phyloP scores from a whole-genome alignment of 2,888 invertebrate species.

The Drosophila anomelani region DNA sequence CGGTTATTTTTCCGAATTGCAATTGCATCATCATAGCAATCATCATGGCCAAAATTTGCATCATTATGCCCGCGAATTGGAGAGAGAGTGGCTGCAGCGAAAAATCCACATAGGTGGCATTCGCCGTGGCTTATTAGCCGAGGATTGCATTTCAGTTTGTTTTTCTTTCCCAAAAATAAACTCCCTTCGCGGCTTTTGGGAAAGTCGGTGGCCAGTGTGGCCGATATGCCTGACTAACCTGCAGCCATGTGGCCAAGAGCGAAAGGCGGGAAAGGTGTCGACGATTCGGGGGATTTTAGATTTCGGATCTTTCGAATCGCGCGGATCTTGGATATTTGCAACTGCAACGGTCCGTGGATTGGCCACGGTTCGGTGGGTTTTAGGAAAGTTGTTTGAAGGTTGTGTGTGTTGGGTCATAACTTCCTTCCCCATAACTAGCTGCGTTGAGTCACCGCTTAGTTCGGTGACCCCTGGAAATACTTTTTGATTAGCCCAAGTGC shows the following conservation, averaged over 20 bases:
- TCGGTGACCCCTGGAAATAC: constrained; percentile 13
- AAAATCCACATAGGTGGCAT: constrained; percentile 49
- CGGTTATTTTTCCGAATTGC: constrained; percentile 26
- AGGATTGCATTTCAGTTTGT: constrained; percentile 49
- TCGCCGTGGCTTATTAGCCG: constrained; percentile 65
- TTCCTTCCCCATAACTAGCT: constrained; percentile 30
- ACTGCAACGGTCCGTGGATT: constrained; percentile 27
- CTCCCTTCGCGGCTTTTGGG: constrained; percentile 53
- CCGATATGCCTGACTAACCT: constrained; percentile 73
- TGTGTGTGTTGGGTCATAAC: constrained; percentile 58
- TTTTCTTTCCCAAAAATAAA: constrained; percentile 17
- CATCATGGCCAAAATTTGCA: constrained; percentile 72
- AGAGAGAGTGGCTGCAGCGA: constrained; percentile 43
- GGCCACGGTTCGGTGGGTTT: constrained; percentile 23
- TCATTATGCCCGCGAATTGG: constrained; percentile 61
- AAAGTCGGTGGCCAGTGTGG: constrained; percentile 55
- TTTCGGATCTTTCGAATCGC: constrained; percentile 45
- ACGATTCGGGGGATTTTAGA: constrained; percentile 35
- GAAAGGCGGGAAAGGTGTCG: constrained; percentile 79
- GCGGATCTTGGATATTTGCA: constrained; percentile 28
- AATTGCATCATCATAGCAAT: constrained; percentile 45
- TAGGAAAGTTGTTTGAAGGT: constrained; percentile 76
- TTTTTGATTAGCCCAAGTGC: constrained; percentile 29
- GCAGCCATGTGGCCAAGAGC: constrained; percentile 64
- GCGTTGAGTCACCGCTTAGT: constrained; percentile 34